Evolutionary conservation across 2,113 vertebrate species (phyloP), one percentile per base, ranked within the genome.

Genomic region (Centropristis striata): DNA sequence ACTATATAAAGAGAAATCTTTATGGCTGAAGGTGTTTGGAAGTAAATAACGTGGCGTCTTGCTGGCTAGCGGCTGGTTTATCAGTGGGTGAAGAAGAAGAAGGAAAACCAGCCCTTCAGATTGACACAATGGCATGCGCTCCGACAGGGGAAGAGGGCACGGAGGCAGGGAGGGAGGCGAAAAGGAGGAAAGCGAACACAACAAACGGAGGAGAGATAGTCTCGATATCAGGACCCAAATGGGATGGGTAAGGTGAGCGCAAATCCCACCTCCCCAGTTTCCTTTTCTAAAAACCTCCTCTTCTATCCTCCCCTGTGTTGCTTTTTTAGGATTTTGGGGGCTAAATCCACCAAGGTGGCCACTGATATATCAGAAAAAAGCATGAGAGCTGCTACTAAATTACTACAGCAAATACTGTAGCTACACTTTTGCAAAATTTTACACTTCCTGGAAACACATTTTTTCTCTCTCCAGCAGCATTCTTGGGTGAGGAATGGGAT

Each of bases 151-250:
- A 77, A 83, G 87, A 90, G 89, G 91, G 88, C 87, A 91, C 64
- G 32, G 81, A 88, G 78, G 75, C 76, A 88, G 81, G 81, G 60
- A 66, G 80, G 81, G 70, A 57, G 75, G 83, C 60, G 21, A 73
- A 78, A 85, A 58, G 54, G 49, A 86, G 77, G 55, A 78, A 83
- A 78, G 79, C 71, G 61, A 91, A 90, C 86, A 90, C 82, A 89
- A 91, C 91, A 94, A 93, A 93, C 72, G 49, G 71, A 78, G 76
- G 57, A 68, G 77, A 85, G 93, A 95, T 92, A 91, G 88, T 85
- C 72, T 85, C 73, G 89, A 95, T 94, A 94, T 81, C 84, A 77
- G 61, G 41, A 86, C 73, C 77, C 84, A 92, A 93, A 93, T 93
- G 86, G 81, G 87, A 90, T 81, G 78, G 81, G 83, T 88, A 87